These are phyloP conservation scores for Xestia c-nigrum DNA, from an alignment of 2,888 invertebrate genomes.

Conservation along the genomic window DNA sequence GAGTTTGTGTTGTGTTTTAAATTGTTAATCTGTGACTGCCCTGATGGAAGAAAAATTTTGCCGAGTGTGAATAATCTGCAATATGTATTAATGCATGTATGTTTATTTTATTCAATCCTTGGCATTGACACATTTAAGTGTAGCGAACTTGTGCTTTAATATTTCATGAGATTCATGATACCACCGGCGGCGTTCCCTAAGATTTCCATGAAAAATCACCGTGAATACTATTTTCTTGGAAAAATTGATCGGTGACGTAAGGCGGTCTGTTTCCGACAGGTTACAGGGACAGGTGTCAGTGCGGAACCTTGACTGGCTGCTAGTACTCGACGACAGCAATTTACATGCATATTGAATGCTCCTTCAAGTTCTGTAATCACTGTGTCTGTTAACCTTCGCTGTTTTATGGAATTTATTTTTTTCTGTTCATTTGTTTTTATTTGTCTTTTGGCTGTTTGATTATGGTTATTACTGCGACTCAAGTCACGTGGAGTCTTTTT, in stretches of 20 bases:
- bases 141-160: conserved; percentile 77
- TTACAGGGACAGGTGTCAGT: conserved; percentile 57
- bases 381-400: conserved; percentile 29
- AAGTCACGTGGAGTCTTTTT: neutral
- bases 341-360: conserved; percentile 63
- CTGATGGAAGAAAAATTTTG: no score
- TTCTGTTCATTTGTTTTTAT: conserved; percentile 31
- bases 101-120: conserved; percentile 70
- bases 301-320: conserved; percentile 48
- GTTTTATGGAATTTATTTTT: conserved; percentile 9
- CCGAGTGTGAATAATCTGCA: conserved; percentile 31
- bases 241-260: conserved; percentile 56
- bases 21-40: no score
- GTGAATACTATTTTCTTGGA: conserved; percentile 61
- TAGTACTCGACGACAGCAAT: conserved; percentile 53
- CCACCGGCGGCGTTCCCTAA: conserved; percentile 53
- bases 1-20: no score
- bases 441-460: neutral
- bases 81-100: conserved; percentile 40
- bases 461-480: neutral
- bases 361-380: conserved; percentile 45
- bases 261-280: conserved; percentile 35
- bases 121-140: conserved; percentile 83
- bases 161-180: conserved; percentile 69
- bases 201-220: conserved; percentile 73